These are phyloP conservation scores for Drosophila mauritiana DNA, from an alignment of 1,140 invertebrate species.

Conservation along the genomic window DNA sequence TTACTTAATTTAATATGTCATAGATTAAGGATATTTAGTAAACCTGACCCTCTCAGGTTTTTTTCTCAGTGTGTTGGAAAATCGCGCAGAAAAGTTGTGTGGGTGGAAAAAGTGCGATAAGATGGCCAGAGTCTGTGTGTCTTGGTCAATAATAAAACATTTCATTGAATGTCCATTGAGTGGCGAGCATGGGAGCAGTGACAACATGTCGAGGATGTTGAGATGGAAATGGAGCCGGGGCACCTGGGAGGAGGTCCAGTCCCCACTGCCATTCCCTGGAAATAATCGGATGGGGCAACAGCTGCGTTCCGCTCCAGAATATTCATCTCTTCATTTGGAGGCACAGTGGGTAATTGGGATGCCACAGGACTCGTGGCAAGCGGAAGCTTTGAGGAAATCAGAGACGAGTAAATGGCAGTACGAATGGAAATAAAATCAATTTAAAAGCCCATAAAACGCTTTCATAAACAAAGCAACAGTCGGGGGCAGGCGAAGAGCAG, in stretches of 20 bases:
- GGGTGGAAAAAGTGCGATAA: conserved; percentile 1
- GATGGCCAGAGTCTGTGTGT: conserved; percentile 24
- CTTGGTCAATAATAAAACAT: conserved; percentile 61
- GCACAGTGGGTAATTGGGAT: conserved; percentile 28
- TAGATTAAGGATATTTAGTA: no score
- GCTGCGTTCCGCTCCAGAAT: conserved; percentile 37
- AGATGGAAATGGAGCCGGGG: conserved; percentile 16
- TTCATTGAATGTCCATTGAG: conserved; percentile 65
- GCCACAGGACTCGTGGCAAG: conserved; percentile 5
- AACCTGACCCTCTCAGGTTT: background rate
- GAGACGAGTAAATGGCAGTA: conserved; percentile 54
- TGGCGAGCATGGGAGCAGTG: conserved; percentile 24
- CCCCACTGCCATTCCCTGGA: background rate
- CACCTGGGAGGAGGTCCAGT: conserved; percentile 16
- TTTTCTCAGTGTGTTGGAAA: conserved; percentile 7
- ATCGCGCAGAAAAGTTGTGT: conserved; percentile 17
- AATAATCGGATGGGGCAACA: conserved; percentile 38
- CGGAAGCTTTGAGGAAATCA: conserved; percentile 61
- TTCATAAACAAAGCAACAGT: conserved; percentile 61
- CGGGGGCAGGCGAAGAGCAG: conserved; percentile 38
- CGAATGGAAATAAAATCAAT: conserved; percentile 77
- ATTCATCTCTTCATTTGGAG: conserved; percentile 54
- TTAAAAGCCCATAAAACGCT: conserved; percentile 80
- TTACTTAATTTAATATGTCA: no score
- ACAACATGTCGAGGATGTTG: conserved; percentile 17